These are phyloP conservation scores for Ochropacha duplaris DNA, from an alignment of 2,888 invertebrate species.

Conservation along the genomic window DNA sequence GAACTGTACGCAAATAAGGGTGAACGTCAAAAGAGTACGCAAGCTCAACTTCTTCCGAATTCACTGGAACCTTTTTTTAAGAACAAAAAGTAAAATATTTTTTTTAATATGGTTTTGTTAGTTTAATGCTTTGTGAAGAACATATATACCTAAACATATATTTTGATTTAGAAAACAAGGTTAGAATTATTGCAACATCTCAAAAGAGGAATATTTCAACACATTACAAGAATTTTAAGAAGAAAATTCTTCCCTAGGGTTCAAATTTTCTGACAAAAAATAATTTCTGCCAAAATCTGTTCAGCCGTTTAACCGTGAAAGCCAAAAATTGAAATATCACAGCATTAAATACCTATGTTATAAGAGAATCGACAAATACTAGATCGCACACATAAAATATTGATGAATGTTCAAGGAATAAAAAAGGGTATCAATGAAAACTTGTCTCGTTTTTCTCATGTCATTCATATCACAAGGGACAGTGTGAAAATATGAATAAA, in stretches of 20 bases:
- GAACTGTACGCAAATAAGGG: conserved; percentile 31
- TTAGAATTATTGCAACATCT: no score
- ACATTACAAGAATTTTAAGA: no score
- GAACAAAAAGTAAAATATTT: neutral
- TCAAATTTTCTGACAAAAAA: no score
- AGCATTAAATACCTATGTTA: no score
- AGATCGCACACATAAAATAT: neutral
- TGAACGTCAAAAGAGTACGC: conserved; percentile 30
- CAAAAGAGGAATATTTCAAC: no score
- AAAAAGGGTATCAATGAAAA: neutral
- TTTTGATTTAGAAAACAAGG: no score
- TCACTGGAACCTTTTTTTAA: neutral
- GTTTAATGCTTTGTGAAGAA: neutral
- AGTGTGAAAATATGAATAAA: neutral
- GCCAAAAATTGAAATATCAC: no score
- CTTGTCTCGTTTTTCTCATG: neutral
- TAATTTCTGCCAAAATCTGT: no score
- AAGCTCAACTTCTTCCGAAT: conserved; percentile 14
- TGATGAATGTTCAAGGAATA: neutral
- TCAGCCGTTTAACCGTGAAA: no score
- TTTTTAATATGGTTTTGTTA: neutral
- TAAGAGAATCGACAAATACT: no score
- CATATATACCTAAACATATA: neutral
- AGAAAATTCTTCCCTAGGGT: no score
- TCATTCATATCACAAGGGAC: neutral